These are phyloP conservation scores for Larimichthys crocea DNA, from an alignment of 2,113 vertebrate species.

Conservation along the genomic window DNA sequence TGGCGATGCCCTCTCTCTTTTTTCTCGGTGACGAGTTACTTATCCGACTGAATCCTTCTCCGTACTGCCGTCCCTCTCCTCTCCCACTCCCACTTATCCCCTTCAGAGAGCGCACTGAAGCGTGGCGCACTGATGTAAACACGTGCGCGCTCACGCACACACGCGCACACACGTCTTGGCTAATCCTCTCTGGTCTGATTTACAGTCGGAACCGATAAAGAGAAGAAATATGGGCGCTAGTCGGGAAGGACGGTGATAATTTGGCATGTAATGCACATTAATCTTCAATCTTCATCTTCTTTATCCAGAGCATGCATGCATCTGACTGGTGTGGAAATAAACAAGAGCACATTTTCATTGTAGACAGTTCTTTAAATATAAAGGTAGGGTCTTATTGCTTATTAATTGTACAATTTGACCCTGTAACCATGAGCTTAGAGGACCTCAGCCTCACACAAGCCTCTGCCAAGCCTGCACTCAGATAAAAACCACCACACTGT, in stretches of 20 bases:
- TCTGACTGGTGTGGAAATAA: background rate
- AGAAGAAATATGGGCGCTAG: background rate
- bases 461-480: background rate
- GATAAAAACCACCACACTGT: background rate
- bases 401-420: background rate
- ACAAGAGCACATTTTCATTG: background rate
- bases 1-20: constrained; percentile 40
- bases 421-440: background rate
- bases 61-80: constrained; percentile 64
- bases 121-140: constrained; percentile 67
- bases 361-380: background rate
- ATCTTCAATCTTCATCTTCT: background rate
- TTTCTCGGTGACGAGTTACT: constrained; percentile 47
- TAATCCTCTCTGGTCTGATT: constrained; percentile 41
- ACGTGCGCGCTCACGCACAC: constrained; percentile 53
- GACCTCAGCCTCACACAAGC: background rate
- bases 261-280: constrained; percentile 1
- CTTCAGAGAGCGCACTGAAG: constrained; percentile 68
- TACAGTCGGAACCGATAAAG: background rate
- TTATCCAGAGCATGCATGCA: background rate
- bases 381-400: background rate
- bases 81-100: constrained; percentile 76
- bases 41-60: constrained; percentile 54
- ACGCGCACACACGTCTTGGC: constrained; percentile 18
- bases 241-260: constrained; percentile 2